Base-by-base conservation (phyloP, 2,888 invertebrate species). In the Sarcophaga rosellei region DNA sequence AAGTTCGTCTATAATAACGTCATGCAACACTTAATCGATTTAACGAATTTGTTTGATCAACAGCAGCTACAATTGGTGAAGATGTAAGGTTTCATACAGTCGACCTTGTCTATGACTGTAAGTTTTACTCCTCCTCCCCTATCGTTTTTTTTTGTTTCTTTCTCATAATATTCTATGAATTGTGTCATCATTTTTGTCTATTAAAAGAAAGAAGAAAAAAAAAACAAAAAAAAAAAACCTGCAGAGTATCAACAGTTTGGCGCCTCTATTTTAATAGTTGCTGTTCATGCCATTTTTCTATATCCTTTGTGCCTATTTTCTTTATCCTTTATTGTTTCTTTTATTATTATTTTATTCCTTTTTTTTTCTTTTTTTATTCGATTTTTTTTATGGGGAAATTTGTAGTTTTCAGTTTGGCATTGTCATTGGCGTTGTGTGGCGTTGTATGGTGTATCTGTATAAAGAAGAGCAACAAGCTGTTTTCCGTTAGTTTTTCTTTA, bases 211-310 rank as follows among this genome's bases (percentile, higher is more conserved):
- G n/a, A n/a, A n/a, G n/a, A n/a, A 53, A 53, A 2, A 15, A 53
- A 53, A 65, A 45, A 66, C 2, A 44, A 45, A 17, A 47, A 62
- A n/a, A 45, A 47, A 57, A 69, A 79, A 47, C 4, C 12, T 53
- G 17, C 4, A 35, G 75, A 76, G 47, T 76, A 81, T 81, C 84
- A 84, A 84, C 84, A 81, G 73, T 81, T 84, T 84, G 80, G 84
- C 76, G 80, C 76, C 84, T 80, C 45, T 68, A 74, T 20, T 78
- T 80, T 66, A 77, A 77, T 68, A 61, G 53, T 73, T 73, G 61
- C 47, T 76, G 69, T 35, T 57, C 35, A 35, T 8, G 35, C 15
- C 10, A 65, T 21, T 35, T n/a, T 69, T 61, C 45, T 23, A 17
- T 17, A 20, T 47, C 59, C n/a, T 45, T 53, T 4, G 61, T 47